These are phyloP conservation scores for Apaloderma vittatum DNA, from an alignment of 2,113 vertebrate genomes.

Conservation along the genomic window DNA sequence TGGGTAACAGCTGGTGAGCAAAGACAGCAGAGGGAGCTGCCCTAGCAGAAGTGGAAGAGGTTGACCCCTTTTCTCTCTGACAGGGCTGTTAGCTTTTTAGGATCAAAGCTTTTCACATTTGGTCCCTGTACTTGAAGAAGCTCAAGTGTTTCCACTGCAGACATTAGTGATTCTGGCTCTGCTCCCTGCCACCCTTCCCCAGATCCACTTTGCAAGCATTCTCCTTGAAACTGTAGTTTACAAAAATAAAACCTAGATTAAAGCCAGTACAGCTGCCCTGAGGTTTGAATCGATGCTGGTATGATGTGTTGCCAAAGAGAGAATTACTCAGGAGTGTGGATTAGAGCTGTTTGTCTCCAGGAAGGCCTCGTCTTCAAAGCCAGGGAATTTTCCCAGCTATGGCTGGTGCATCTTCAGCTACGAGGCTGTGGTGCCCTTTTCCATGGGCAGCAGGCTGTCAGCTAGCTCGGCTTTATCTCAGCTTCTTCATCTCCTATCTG, in stretches of 20 bases:
- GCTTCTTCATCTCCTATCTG: neutral
- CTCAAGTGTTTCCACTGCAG: slow-evolving; percentile 16
- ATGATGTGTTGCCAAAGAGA: slow-evolving; percentile 72
- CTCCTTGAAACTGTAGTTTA: slow-evolving; percentile 23
- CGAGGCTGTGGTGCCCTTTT: neutral
- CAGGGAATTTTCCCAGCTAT: slow-evolving; percentile 59
- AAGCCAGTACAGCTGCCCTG: slow-evolving; percentile 63
- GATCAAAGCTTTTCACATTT: slow-evolving; percentile 68
- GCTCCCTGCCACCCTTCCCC: slow-evolving; percentile 54
- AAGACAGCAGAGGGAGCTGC: slow-evolving; percentile 32
- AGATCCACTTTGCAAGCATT: neutral
- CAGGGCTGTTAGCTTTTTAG: slow-evolving; percentile 30
- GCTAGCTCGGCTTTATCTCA: neutral
- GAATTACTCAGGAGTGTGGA: slow-evolving; percentile 68
- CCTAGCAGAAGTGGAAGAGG: neutral
- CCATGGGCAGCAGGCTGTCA: neutral
- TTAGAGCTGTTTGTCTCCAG: slow-evolving; percentile 67
- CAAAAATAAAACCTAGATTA: slow-evolving; percentile 42
- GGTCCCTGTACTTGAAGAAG: slow-evolving; percentile 33
- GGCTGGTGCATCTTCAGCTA: slow-evolving; percentile 9
- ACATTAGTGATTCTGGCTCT: neutral
- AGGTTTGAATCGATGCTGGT: slow-evolving; percentile 56
- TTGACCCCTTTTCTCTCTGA: neutral
- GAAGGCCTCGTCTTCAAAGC: slow-evolving; percentile 60
- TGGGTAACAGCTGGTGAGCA: neutral